phyloP scores from a whole-genome alignment of 1,140 invertebrate species.

The Achatina immaculata region DNA sequence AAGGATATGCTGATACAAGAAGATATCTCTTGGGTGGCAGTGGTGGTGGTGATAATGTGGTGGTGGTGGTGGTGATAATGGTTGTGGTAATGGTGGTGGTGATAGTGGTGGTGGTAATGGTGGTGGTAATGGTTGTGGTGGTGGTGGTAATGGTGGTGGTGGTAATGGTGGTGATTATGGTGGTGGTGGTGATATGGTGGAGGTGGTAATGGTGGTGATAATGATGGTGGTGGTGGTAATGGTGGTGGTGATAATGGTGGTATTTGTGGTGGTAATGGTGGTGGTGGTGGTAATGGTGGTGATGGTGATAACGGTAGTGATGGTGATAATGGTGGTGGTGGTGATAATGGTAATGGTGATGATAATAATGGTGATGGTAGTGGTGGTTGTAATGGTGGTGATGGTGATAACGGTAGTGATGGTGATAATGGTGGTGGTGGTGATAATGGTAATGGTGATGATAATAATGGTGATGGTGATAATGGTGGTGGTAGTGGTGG shows the following conservation, averaged over 20 bases:
- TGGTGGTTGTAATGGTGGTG: not conserved
- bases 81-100: too few species aligned
- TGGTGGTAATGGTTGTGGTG: too few species aligned
- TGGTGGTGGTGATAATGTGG: too few species aligned
- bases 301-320: not conserved
- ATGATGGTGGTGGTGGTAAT: not conserved
- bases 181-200: too few species aligned
- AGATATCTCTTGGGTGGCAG: too few species aligned
- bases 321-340: slow-evolving; percentile 6
- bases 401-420: not conserved
- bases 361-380: not conserved
- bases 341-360: slow-evolving; percentile 1
- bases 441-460: slow-evolving; percentile 7
- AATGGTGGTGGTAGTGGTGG: slow-evolving; percentile 9
- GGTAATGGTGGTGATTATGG: not conserved
- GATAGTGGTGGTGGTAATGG: too few species aligned
- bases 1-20: too few species aligned
- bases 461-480: slow-evolving; percentile 20
- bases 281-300: slow-evolving; percentile 1
- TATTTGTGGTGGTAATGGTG: too few species aligned
- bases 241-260: not conserved
- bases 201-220: slow-evolving; percentile 9
- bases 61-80: too few species aligned
- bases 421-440: slow-evolving; percentile 11
- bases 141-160: too few species aligned